A percentile compares a stretch with the other conserved stretches of the same genome.
phyloP scores from a whole-genome alignment of 2,113 vertebrate genomes.

The Micronycteris hirsuta region DNA sequence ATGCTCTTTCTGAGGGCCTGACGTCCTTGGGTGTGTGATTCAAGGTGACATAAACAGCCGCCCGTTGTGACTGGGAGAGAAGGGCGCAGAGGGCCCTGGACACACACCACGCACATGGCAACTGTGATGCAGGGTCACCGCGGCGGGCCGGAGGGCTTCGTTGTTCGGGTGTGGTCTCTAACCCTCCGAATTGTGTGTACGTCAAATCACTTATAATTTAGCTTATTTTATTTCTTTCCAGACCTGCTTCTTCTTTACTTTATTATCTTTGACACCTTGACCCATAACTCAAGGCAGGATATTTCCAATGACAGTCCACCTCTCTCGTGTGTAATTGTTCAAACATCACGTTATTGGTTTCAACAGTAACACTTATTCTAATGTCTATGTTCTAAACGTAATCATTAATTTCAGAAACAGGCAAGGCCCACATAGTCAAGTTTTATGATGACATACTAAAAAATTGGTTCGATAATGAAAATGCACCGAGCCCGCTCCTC shows the following conservation, averaged over 20 bases:
- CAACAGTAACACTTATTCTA: not conserved
- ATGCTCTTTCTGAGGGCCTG: not conserved
- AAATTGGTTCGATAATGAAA: not conserved
- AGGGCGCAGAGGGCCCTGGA: not conserved
- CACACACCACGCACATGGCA: not conserved
- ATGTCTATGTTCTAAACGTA: not conserved
- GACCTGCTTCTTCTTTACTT: not conserved
- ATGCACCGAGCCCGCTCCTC: no score
- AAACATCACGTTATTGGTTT: not conserved
- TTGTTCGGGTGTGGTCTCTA: not conserved
- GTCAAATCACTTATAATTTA: not conserved
- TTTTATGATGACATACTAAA: not conserved
- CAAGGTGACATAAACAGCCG: not conserved
- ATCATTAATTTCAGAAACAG: not conserved
- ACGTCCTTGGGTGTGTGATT: not conserved
- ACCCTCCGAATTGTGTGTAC: not conserved
- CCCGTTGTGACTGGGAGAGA: not conserved
- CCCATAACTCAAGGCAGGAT: not conserved
- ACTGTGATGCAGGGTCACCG: not conserved
- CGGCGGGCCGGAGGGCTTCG: not conserved
- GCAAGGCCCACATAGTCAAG: not conserved
- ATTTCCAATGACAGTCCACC: not conserved
- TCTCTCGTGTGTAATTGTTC: rapidly evolving
- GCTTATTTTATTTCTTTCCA: not conserved
- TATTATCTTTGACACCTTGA: not conserved